Conservation (phyloP, 2,888 invertebrate species). For the Pristionchus japonicus region DNA sequence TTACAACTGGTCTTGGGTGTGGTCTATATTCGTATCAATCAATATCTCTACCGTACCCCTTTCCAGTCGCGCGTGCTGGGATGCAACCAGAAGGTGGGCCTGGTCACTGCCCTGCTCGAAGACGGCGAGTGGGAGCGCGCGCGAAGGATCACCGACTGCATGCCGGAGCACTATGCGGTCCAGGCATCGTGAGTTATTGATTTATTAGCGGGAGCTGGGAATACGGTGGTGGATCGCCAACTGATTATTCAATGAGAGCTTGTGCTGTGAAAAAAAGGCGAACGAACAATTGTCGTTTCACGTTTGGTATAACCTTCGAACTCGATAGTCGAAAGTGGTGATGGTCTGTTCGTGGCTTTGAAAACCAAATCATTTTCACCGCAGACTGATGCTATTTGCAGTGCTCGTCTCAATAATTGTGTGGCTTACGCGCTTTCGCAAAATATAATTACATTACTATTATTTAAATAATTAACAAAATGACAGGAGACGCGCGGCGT, state of each 20-base stretch:
- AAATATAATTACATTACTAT: not conserved
- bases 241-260: too few relatives aligned
- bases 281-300: not conserved
- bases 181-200: constrained; percentile 54
- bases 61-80: constrained; percentile 60
- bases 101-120: constrained; percentile 89
- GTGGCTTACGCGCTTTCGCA: too few relatives aligned
- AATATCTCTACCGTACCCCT: not conserved
- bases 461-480: not conserved
- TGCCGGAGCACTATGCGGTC: constrained; percentile 82
- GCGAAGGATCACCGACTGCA: constrained; percentile 84
- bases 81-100: constrained; percentile 92
- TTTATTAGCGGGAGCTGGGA: not conserved
- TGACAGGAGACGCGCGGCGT: constrained; percentile 60
- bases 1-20: too few relatives aligned
- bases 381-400: too few relatives aligned
- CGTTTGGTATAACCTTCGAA: too few relatives aligned
- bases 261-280: not conserved
- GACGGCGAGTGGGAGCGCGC: constrained; percentile 93
- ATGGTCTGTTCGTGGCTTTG: too few relatives aligned
- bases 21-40: too few relatives aligned
- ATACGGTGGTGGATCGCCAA: not conserved
- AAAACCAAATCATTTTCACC: too few relatives aligned
- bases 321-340: too few relatives aligned
- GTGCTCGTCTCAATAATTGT: too few relatives aligned